phyloP scores from a whole-genome alignment of 2,113 vertebrate species.

The Trochalopteron elliotii region DNA sequence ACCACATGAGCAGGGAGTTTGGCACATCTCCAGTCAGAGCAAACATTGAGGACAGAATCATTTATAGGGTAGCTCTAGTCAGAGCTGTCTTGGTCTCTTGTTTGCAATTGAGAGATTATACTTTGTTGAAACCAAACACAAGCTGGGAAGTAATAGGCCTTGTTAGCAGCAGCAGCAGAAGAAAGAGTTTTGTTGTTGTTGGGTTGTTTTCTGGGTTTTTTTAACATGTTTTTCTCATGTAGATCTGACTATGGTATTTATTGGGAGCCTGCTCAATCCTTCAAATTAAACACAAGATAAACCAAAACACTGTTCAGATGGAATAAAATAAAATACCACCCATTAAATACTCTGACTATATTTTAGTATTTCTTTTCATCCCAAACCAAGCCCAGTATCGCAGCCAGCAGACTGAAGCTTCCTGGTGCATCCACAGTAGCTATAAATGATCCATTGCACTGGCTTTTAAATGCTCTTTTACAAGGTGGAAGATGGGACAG shows the following conservation, averaged over 20 bases:
- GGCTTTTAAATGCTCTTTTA: not conserved
- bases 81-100: conserved; percentile 12
- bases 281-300: conserved; percentile 14
- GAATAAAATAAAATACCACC: not conserved
- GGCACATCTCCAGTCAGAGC: conserved; percentile 27
- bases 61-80: conserved; percentile 22
- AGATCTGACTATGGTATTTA: not conserved
- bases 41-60: conserved; percentile 56
- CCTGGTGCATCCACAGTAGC: not conserved
- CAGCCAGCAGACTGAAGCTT: not conserved
- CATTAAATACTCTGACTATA: not conserved
- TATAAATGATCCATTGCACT: not conserved
- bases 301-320: not conserved
- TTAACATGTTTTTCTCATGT: not conserved
- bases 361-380: not conserved
- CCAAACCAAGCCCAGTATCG: not conserved
- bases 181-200: not conserved
- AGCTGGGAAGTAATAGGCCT: conserved; percentile 25
- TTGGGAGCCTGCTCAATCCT: not conserved
- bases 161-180: conserved; percentile 37
- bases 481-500: not conserved
- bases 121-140: not conserved
- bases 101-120: conserved; percentile 54
- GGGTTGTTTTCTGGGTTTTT: not conserved
- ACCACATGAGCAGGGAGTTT: not conserved